Evolutionary conservation across 2,797 vertebrate genomes (phyloP).

Genomic region (Scolopax rusticola): DNA sequence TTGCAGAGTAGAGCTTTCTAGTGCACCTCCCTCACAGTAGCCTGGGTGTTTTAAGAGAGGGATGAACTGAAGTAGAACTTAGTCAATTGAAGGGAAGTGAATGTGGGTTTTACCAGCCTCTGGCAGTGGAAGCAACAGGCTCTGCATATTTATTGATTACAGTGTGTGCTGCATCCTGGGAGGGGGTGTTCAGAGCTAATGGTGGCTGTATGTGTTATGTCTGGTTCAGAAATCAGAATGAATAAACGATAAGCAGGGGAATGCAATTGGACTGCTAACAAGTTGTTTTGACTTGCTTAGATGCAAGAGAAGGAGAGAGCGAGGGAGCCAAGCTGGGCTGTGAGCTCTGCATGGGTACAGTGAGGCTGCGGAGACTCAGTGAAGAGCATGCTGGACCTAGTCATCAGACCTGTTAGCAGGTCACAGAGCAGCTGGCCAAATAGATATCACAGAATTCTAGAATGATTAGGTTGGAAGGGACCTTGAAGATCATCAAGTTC

Average conservation of each 20-base stretch:
- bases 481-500: too few species aligned
- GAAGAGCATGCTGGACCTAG: neutral
- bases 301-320: neutral
- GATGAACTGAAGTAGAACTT: neutral
- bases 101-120: neutral
- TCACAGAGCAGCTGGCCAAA: neutral
- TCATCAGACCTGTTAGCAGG: neutral
- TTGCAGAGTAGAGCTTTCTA: neutral
- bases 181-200: neutral
- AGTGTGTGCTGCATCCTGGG: neutral
- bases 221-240: conserved; percentile 28
- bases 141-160: conserved; percentile 32
- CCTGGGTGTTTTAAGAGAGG: neutral
- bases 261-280: neutral
- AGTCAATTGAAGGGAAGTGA: neutral
- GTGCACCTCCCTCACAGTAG: neutral
- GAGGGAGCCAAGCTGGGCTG: neutral
- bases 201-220: conserved; percentile 32
- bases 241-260: conserved; percentile 25
- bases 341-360: neutral
- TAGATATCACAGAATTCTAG: neutral
- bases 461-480: too few species aligned
- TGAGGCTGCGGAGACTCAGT: neutral
- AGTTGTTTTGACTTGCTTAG: neutral
- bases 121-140: neutral